phyloP scores from a whole-genome alignment of 2,113 vertebrate genomes.

The Numida meleagris region DNA sequence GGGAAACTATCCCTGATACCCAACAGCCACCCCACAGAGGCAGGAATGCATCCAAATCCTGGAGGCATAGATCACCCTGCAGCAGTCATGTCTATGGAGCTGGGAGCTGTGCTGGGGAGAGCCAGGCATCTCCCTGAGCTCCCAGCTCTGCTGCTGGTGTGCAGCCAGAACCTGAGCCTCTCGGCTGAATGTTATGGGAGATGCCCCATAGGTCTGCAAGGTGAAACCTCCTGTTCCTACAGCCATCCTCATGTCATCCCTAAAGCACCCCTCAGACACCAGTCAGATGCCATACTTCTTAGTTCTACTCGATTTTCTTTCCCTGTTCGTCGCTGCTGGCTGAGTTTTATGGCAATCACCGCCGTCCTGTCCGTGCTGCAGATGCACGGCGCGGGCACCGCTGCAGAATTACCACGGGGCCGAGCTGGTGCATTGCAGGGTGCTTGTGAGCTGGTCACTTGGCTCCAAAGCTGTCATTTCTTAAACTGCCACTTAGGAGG shows the following conservation, averaged over 20 bases:
- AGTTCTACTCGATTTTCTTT: neutral
- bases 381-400: accelerated
- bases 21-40: neutral
- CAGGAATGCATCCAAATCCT: neutral
- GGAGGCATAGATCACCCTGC: neutral
- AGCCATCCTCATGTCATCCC: too few relatives aligned
- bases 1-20: neutral
- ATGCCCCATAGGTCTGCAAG: neutral
- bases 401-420: neutral
- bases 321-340: neutral
- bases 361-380: neutral
- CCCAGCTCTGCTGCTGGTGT: neutral
- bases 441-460: neutral
- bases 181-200: accelerated
- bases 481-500: neutral
- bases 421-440: neutral
- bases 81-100: neutral
- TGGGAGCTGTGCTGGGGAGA: neutral
- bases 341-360: neutral
- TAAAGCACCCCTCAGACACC: neutral
- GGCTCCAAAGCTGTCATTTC: neutral
- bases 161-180: neutral
- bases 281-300: neutral
- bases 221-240: neutral
- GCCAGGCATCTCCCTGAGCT: neutral